phyloP scores from a whole-genome alignment of 2,888 invertebrate genomes.

The Heliconius ethilla region DNA sequence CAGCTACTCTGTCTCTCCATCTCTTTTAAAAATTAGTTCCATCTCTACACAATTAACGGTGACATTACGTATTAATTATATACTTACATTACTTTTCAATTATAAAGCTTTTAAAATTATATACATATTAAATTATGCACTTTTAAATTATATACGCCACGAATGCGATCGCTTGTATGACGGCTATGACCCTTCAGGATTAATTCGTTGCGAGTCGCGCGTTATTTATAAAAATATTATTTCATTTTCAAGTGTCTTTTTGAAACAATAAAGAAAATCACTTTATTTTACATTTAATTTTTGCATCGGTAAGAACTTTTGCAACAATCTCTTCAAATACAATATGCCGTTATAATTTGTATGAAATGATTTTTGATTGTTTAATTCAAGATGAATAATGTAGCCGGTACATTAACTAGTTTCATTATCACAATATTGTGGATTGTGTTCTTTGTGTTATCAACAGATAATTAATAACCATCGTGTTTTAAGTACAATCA shows the following conservation, averaged over 20 bases:
- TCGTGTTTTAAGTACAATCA: slow-evolving; percentile 22
- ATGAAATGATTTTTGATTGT: slow-evolving; percentile 24
- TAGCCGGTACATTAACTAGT: slow-evolving; percentile 27
- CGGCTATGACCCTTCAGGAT: slow-evolving; percentile 29
- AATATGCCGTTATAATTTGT: slow-evolving; percentile 24
- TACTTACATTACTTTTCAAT: slow-evolving; percentile 5
- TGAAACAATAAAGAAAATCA: slow-evolving; percentile 32
- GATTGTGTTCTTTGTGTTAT: slow-evolving; percentile 18
- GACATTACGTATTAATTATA: not conserved
- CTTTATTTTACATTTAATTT: slow-evolving; percentile 33
- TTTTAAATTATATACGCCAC: slow-evolving; percentile 24
- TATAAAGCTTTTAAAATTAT: slow-evolving; percentile 15
- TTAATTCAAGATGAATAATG: slow-evolving; percentile 27
- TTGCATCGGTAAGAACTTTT: slow-evolving; percentile 20
- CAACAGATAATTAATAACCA: slow-evolving; percentile 17
- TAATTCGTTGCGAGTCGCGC: slow-evolving; percentile 25
- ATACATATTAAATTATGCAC: slow-evolving; percentile 14
- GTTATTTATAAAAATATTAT: slow-evolving; percentile 30
- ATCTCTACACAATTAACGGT: not conserved
- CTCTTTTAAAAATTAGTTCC: not conserved
- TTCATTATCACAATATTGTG: slow-evolving; percentile 19
- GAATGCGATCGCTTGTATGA: slow-evolving; percentile 22
- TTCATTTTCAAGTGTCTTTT: slow-evolving; percentile 28
- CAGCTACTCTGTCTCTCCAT: not conserved
- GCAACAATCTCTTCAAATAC: slow-evolving; percentile 32